phyloP scores from a whole-genome alignment of 2,113 vertebrate genomes.

The Onychostruthus taczanowskii region DNA sequence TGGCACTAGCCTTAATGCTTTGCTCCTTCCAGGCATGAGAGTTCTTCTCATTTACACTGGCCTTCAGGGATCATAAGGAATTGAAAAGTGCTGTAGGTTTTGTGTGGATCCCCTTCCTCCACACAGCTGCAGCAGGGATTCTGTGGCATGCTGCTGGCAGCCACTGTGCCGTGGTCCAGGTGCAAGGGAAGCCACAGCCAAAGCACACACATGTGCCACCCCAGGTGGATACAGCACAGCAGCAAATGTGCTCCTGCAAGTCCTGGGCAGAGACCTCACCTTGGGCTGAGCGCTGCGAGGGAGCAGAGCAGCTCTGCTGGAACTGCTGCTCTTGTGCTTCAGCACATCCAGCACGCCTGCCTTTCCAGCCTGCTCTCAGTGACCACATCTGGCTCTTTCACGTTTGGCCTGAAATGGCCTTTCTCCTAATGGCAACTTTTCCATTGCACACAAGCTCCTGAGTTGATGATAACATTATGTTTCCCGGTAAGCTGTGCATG shows the following conservation, averaged over 20 bases:
- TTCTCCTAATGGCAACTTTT: not conserved
- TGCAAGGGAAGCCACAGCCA: not conserved
- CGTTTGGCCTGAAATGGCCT: constrained; percentile 26
- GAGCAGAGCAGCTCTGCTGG: not conserved
- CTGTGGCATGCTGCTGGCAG: not conserved
- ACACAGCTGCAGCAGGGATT: not conserved
- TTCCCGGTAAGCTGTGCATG: not conserved
- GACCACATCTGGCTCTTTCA: constrained; percentile 1
- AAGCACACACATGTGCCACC: not conserved
- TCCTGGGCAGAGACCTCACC: not conserved
- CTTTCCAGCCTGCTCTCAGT: not conserved
- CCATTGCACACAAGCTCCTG: not conserved
- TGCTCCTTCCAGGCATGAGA: not conserved
- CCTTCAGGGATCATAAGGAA: not conserved
- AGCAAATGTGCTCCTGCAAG: not conserved
- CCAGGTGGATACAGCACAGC: not conserved
- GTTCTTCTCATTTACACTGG: not conserved
- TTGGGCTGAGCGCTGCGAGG: fast-evolving
- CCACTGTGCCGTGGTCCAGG: fast-evolving
- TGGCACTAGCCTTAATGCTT: not conserved
- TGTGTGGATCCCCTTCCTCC: not conserved
- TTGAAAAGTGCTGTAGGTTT: not conserved
- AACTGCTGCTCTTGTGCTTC: not conserved
- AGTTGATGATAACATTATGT: not conserved
- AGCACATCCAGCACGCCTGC: fast-evolving